Base-by-base conservation (phyloP, 1,140 invertebrate genomes). In the Microplitis demolitor region DNA sequence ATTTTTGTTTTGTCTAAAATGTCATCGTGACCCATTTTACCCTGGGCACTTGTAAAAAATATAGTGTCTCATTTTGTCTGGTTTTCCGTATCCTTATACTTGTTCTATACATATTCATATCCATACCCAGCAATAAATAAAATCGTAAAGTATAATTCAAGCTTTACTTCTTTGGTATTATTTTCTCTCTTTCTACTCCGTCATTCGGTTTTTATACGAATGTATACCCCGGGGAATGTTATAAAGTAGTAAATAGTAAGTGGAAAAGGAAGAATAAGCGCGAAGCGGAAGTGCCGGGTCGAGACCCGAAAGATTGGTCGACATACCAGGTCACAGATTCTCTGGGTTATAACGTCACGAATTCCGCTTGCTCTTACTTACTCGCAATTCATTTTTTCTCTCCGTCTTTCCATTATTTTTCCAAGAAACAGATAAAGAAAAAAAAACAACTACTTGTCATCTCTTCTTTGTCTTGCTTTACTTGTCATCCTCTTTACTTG, bases 261-360 rank as follows among this genome's bases (percentile, higher is more conserved):
- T 39, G 24, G 33, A 67, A 68, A 16, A 66, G 37, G 50, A 53
- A 67, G 66, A 67, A 70, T 68, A 68, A 68, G 69, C 58, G 50
- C 39, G 69, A 67, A 71, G 16, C 67, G 66, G 56, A 67, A 67
- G 14, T 60, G 37, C 24, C 24, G 50, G 69, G 35, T 66, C 76
- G 64, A 70, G 62, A 73, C 69, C 75, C 74, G 71, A 80, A 81
- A 80, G 78, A 80, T 81, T 80, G 77, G 75, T 68, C 77, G 76
- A 77, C 78, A 80, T 83, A 82, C 75, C 82, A 79, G 82, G 78
- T 84, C 83, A 82, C 75, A 79, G 78, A 45, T 11, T 45, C 39
- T 45, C 39, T 45, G 79, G 53, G 63, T 84, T 84, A 80, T 80
- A 80, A 77, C 82, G 78, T 80, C 79, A 77, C 77, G 77, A 83